phyloP scores from a whole-genome alignment of 2,113 vertebrate species.

The Apistogramma diplotaenia region DNA sequence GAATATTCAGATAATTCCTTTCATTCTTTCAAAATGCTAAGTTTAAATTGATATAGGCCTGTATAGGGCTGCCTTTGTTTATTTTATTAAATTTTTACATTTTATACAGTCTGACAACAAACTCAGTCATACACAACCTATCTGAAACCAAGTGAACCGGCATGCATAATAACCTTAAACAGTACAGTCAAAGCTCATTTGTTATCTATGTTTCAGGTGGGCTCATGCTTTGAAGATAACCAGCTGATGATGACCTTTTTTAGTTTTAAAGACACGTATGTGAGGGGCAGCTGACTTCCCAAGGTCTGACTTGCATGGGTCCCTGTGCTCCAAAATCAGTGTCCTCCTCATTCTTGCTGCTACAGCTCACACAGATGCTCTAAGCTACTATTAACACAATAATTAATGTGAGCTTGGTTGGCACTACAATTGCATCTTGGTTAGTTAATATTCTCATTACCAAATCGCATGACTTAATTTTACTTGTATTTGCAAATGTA shows the following conservation, averaged over 20 bases:
- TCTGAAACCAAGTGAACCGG: neutral
- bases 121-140: neutral
- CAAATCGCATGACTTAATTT: accelerated
- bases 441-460: neutral
- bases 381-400: neutral
- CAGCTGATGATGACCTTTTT: neutral
- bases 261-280: too few relatives aligned
- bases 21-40: neutral
- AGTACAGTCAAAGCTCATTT: neutral
- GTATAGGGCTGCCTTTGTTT: neutral
- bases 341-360: neutral
- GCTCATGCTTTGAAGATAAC: neutral
- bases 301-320: too few relatives aligned
- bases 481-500: neutral
- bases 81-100: accelerated
- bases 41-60: neutral
- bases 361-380: neutral
- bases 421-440: neutral
- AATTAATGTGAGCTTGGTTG: neutral
- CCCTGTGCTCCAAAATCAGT: neutral
- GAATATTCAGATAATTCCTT: neutral
- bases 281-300: neutral
- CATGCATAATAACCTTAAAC: neutral
- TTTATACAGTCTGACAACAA: neutral
- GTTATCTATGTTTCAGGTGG: neutral